Evolutionary conservation across 2,888 invertebrate species (phyloP), one percentile per base, ranked within the genome.

Genomic region (Tinea semifulvella): DNA sequence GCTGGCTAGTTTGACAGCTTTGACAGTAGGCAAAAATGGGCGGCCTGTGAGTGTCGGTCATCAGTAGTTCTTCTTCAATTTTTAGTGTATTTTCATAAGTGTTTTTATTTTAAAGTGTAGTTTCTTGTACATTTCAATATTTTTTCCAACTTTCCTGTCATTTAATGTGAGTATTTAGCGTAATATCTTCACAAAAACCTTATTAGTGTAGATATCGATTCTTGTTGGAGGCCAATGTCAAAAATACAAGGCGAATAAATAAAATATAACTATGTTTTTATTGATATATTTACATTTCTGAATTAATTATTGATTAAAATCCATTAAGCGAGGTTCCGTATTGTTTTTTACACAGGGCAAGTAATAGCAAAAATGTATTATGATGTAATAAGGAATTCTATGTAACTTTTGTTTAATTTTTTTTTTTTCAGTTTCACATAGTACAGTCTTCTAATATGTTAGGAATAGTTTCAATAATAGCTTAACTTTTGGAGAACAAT

Each of bases 221-320:
- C 61, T 60, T 57, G 60, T 55, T 52, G 56, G 71, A 75, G 77
- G 76, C 75, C 76, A 76, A 76, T 77, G 76, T 75, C 76, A 77
- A 59, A 57, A 55, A n/a, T 31, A 36, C 36, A 18, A 18, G 18
- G 16, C 36, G 6, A 31, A 14, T 31, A 31, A 31, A 31, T 4
- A 11, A 31, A 31, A 31, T 31, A 27, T 27, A 11, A 11, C 4
- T 11, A 13, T 31, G 13, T 31, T 13, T 31, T 6, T 38, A 6
- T 31, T 31, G 11, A n/a, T 7, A 14, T 13, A 2, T 31, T 31
- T 31, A 31, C 13, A n/a, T 13, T 31, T 7, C 8, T 22, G 8
- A n/a, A n/a, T n/a, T n/a, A n/a, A n/a, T n/a, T n/a, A n/a, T n/a
- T n/a, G n/a, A n/a, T n/a, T n/a, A n/a, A n/a, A n/a, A n/a, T n/a